phyloP scores from a whole-genome alignment of 2,888 invertebrate genomes.

The Himalopsyche japonica region DNA sequence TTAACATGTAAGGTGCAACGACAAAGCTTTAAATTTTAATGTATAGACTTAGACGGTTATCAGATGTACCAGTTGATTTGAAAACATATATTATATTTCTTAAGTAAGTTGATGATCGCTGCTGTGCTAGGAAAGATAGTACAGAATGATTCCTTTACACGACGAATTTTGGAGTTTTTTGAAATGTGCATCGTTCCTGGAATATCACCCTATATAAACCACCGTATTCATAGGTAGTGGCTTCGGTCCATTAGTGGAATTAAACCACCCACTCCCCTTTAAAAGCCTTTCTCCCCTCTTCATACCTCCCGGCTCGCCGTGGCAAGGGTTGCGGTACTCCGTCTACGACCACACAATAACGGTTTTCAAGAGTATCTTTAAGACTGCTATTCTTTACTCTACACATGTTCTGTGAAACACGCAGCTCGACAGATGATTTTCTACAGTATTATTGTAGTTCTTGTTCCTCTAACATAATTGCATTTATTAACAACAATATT shows the following conservation, averaged over 20 bases:
- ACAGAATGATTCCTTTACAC: neutral
- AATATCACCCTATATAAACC: neutral
- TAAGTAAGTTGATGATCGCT: too few relatives aligned
- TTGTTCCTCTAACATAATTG: too few relatives aligned
- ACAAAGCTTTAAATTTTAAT: too few relatives aligned
- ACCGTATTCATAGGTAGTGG: neutral
- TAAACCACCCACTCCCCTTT: conserved; percentile 22
- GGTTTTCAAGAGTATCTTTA: neutral
- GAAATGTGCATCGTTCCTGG: neutral
- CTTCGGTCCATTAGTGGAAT: conserved; percentile 37
- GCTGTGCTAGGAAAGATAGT: neutral
- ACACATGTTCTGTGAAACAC: too few relatives aligned
- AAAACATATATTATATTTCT: too few relatives aligned
- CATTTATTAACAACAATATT: too few relatives aligned
- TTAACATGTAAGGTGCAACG: too few relatives aligned
- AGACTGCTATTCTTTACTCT: too few relatives aligned
- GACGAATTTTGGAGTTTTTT: neutral
- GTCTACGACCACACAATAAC: neutral
- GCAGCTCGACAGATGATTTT: too few relatives aligned
- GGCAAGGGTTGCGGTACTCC: neutral
- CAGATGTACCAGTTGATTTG: too few relatives aligned
- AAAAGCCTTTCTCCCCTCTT: neutral
- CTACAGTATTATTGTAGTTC: too few relatives aligned
- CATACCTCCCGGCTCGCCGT: neutral
- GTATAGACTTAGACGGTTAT: too few relatives aligned